phyloP scores from a whole-genome alignment of 1,140 invertebrate species.

The Meloidogyne chitwoodi region DNA sequence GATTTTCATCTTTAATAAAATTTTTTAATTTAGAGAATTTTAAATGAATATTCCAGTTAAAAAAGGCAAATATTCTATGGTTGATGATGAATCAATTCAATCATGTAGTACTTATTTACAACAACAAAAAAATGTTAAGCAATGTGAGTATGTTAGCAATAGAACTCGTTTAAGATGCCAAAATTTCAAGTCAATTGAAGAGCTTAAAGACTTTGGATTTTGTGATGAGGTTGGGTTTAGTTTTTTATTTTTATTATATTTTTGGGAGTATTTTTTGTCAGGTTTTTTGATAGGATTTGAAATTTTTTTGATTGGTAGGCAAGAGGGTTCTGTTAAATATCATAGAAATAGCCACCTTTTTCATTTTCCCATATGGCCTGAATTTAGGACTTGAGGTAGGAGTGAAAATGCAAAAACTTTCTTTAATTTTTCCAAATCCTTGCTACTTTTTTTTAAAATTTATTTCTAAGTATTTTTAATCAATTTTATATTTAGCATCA shows the following conservation, averaged over 20 bases:
- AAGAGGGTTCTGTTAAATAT: too few species aligned
- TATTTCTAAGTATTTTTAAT: too few species aligned
- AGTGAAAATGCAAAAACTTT: too few species aligned
- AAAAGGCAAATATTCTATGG: background rate
- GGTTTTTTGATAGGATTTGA: background rate
- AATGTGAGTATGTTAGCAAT: slow-evolving; percentile 17
- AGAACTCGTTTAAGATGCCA: slow-evolving; percentile 5
- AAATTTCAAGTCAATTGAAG: background rate
- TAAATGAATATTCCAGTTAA: background rate
- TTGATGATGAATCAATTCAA: background rate
- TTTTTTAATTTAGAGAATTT: background rate
- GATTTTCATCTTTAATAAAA: background rate
- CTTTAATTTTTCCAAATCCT: too few species aligned
- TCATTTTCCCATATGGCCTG: too few species aligned
- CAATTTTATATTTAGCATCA: background rate
- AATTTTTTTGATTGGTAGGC: too few species aligned
- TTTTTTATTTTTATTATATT: too few species aligned
- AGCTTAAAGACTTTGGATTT: slow-evolving; percentile 12
- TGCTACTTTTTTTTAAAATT: too few species aligned
- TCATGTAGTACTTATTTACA: background rate
- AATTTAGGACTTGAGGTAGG: too few species aligned
- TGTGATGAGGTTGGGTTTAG: slow-evolving; percentile 4
- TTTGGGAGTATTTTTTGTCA: background rate
- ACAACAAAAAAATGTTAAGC: background rate
- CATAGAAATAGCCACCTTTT: too few species aligned